These are phyloP conservation scores for Parazoanthus swiftii DNA, from an alignment of 92 coral and sea anemone genomes.

Conservation along the genomic window DNA sequence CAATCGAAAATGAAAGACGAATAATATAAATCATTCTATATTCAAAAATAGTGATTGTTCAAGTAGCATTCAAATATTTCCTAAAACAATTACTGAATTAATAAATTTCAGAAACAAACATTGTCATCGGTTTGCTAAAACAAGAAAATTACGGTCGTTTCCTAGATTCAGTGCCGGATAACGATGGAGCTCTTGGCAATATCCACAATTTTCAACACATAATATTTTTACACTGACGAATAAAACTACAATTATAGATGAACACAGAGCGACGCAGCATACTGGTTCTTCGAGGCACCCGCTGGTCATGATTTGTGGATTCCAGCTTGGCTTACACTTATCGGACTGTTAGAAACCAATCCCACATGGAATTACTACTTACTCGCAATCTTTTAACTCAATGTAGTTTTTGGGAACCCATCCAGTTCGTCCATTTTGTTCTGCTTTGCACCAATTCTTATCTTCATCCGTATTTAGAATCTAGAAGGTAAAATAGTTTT, in stretches of 20 bases:
- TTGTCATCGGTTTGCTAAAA: background rate
- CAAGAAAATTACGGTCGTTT: background rate
- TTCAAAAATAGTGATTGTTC: too few relatives aligned
- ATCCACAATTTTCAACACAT: background rate
- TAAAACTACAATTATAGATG: background rate
- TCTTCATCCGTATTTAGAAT: slow-evolving; percentile 58
- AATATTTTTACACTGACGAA: background rate
- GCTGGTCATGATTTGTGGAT: background rate
- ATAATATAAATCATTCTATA: too few relatives aligned
- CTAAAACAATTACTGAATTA: background rate
- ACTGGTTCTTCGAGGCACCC: background rate
- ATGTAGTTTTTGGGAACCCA: slow-evolving; percentile 82
- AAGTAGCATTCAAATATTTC: background rate
- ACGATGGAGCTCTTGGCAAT: background rate
- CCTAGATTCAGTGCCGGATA: background rate
- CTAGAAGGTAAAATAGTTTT: background rate
- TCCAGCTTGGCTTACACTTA: background rate
- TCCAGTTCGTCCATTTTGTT: slow-evolving; percentile 72
- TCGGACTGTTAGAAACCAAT: background rate
- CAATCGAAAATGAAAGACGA: background rate
- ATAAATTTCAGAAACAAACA: background rate
- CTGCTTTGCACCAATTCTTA: slow-evolving; percentile 79
- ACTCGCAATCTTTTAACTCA: slow-evolving; percentile 57
- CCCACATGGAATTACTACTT: slow-evolving; percentile 20
- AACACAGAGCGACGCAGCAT: background rate